Evolutionary conservation across 2,797 vertebrate genomes (phyloP).

Genomic region (Taeniopygia guttata): DNA sequence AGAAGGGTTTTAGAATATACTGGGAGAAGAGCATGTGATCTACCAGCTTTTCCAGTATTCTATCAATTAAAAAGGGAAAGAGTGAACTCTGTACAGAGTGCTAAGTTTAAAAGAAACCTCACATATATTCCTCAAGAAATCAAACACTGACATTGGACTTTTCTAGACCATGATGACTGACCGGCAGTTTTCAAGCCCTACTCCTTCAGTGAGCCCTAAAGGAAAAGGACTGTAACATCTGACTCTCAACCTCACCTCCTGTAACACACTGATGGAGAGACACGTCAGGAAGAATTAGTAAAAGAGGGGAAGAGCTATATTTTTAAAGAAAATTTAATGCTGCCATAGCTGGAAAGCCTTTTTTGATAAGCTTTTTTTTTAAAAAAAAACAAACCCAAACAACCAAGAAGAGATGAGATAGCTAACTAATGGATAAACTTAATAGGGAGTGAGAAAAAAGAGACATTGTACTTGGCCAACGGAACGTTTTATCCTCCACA

Average conservation of each 20-base stretch:
- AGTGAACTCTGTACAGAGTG: not conserved
- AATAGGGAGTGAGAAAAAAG: not conserved
- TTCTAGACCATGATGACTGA: not conserved
- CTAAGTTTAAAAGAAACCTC: not conserved
- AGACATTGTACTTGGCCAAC: not conserved
- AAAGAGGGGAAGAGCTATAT: not conserved
- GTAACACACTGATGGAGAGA: not conserved
- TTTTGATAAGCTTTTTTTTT: not conserved
- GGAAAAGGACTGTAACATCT: not conserved
- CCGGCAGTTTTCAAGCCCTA: not conserved
- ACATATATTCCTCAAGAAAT: not conserved
- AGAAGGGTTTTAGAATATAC: not conserved
- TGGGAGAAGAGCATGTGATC: not conserved
- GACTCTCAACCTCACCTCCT: not conserved
- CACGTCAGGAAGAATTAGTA: not conserved
- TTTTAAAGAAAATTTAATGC: not conserved
- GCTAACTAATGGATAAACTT: not conserved
- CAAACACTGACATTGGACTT: not conserved
- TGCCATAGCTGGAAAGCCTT: not conserved
- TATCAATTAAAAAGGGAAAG: not conserved
- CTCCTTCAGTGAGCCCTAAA: not conserved
- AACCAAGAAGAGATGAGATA: not conserved
- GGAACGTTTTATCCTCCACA: not conserved
- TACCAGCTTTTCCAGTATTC: not conserved
- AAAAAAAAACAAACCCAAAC: not conserved